Percentiles rank a stretch among this genome's conserved stretches.
These are phyloP conservation scores for Dasypus novemcinctus DNA, from an alignment of 2,113 vertebrate species.

Conservation along the genomic window DNA sequence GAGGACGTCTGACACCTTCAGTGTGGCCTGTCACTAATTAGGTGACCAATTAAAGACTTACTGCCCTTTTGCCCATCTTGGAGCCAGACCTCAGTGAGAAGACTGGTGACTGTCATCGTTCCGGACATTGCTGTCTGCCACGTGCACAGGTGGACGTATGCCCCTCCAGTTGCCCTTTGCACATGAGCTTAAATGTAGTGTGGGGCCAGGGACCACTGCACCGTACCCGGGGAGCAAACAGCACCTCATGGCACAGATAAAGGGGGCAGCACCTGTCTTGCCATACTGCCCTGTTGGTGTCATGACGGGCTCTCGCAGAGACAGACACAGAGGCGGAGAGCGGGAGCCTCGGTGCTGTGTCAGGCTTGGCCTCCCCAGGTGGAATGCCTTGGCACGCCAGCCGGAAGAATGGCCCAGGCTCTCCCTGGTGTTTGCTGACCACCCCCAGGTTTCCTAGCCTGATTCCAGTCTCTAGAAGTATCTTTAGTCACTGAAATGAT, in stretches of 20 bases:
- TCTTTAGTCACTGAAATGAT: slow-evolving; percentile 7
- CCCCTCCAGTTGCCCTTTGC: slow-evolving; percentile 69
- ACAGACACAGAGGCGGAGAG: slow-evolving; percentile 59
- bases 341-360: background rate
- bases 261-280: slow-evolving; percentile 79
- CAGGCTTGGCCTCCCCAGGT: slow-evolving; percentile 9
- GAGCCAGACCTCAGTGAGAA: slow-evolving; percentile 82
- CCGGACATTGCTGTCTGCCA: slow-evolving; percentile 71
- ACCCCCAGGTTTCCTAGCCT: background rate
- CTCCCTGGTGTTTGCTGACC: background rate
- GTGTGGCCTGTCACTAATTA: slow-evolving; percentile 92
- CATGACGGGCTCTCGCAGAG: slow-evolving; percentile 79
- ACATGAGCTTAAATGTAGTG: slow-evolving; percentile 76
- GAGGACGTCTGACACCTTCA: slow-evolving; percentile 88
- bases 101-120: slow-evolving; percentile 77
- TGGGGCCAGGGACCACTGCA: slow-evolving; percentile 80
- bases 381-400: slow-evolving; percentile 10
- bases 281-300: slow-evolving; percentile 72
- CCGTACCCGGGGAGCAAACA: slow-evolving; percentile 70
- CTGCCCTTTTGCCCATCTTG: slow-evolving; percentile 89
- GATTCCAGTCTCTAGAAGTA: background rate
- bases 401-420: background rate
- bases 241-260: slow-evolving; percentile 83
- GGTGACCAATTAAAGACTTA: slow-evolving; percentile 96
- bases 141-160: slow-evolving; percentile 74